phyloP scores from a whole-genome alignment of 2,888 invertebrate species.

The Saturnia japonica region DNA sequence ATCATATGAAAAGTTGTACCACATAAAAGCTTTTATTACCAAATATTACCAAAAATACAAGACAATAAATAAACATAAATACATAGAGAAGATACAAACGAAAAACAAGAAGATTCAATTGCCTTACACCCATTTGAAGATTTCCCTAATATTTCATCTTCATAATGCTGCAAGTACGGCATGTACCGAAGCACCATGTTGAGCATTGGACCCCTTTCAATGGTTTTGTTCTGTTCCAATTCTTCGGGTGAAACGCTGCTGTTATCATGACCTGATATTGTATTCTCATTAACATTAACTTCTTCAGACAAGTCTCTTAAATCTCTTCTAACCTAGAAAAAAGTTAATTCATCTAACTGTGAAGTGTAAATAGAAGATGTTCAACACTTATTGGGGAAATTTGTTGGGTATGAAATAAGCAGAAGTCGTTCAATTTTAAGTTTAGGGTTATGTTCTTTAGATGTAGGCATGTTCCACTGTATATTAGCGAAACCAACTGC shows the following conservation, averaged over 20 bases:
- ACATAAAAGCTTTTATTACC: not conserved
- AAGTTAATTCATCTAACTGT: too few species aligned
- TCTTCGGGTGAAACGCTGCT: conserved; percentile 20
- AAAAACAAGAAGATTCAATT: conserved; percentile 18
- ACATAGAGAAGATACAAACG: conserved; percentile 27
- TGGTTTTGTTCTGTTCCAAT: conserved; percentile 33
- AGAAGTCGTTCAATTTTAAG: too few species aligned
- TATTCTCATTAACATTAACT: conserved; percentile 31
- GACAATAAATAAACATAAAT: conserved; percentile 14
- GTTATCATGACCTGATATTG: conserved; percentile 17
- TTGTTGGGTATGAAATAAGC: too few species aligned
- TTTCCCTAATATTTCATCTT: conserved; percentile 40
- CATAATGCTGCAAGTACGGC: conserved; percentile 62
- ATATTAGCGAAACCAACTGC: too few species aligned
- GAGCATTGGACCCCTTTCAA: conserved; percentile 51
- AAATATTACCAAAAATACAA: not conserved
- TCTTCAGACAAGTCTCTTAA: conserved; percentile 20
- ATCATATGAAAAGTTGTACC: not conserved
- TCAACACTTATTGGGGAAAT: too few species aligned
- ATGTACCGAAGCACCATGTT: conserved; percentile 62
- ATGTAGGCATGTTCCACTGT: too few species aligned
- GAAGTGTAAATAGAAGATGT: too few species aligned
- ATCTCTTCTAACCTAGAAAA: conserved; percentile 44
- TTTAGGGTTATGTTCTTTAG: too few species aligned
- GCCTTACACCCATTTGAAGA: conserved; percentile 19